Evolutionary conservation across 1,140 invertebrate genomes (phyloP).

Genomic region (Anagrus nilaparvatae): DNA sequence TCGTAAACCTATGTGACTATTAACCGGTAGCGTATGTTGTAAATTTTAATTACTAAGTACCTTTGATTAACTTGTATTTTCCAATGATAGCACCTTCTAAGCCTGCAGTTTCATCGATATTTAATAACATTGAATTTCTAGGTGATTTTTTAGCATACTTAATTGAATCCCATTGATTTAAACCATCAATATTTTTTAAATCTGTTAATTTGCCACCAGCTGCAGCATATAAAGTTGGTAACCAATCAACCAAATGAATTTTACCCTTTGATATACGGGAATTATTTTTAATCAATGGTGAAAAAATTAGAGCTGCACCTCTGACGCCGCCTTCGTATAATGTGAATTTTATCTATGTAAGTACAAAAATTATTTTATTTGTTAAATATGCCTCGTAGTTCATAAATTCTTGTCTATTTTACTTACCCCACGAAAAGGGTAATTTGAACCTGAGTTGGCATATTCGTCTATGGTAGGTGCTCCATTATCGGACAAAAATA

Average conservation of each 20-base stretch:
- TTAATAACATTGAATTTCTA: conserved; percentile 22
- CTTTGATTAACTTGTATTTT: conserved; percentile 29
- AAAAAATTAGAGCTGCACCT: conserved; percentile 54
- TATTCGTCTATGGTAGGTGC: conserved; percentile 35
- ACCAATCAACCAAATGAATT: conserved; percentile 61
- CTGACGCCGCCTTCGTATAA: conserved; percentile 63
- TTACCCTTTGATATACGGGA: conserved; percentile 44
- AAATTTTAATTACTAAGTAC: too few relatives aligned
- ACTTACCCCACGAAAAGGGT: conserved; percentile 51
- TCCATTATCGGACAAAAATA: conserved; percentile 51
- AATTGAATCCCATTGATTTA: conserved; percentile 47
- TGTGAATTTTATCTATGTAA: conserved; percentile 59
- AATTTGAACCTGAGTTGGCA: conserved; percentile 56
- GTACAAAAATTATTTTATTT: too few relatives aligned
- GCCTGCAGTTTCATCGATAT: conserved; percentile 26
- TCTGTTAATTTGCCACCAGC: conserved; percentile 42
- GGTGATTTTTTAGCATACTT: neutral
- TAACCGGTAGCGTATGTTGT: too few relatives aligned
- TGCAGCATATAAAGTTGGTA: conserved; percentile 54
- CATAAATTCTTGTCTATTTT: neutral
- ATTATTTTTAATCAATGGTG: conserved; percentile 40
- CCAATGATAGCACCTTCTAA: conserved; percentile 21
- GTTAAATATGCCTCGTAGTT: too few relatives aligned
- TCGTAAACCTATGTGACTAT: too few relatives aligned
- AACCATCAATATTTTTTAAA: conserved; percentile 47